A percentile compares a stretch with the other conserved stretches of the same genome.
These are phyloP conservation scores for Meliscaeva auricollis DNA, from an alignment of 2,888 invertebrate genomes.

Conservation along the genomic window DNA sequence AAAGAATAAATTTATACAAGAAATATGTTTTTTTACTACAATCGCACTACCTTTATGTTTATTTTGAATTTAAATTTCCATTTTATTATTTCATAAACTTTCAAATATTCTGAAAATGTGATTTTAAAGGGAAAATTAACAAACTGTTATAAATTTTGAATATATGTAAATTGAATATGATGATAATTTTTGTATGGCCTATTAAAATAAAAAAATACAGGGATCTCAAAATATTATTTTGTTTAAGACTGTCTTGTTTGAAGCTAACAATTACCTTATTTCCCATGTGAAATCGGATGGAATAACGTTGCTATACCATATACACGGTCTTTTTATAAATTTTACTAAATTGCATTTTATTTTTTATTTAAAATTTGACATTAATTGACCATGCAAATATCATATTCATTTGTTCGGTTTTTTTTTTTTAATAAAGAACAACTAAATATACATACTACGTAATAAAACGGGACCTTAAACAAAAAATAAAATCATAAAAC, in stretches of 20 bases:
- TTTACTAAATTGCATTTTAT: not conserved
- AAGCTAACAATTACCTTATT: too few species aligned
- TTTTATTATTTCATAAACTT: not conserved
- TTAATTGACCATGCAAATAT: conserved; percentile 13
- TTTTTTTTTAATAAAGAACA: not conserved
- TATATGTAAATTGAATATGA: conserved; percentile 33
- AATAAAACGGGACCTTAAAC: conserved; percentile 79
- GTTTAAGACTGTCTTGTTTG: too few species aligned
- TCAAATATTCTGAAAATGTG: conserved; percentile 77
- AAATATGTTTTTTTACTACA: not conserved
- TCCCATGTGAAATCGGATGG: too few species aligned
- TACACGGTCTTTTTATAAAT: not conserved
- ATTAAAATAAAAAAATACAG: conserved; percentile 62
- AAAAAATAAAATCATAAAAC: conserved; percentile 41
- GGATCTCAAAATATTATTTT: conserved; percentile 59
- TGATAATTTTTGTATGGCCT: conserved; percentile 35
- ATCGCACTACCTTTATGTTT: conserved; percentile 53
- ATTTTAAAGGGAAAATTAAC: conserved; percentile 50
- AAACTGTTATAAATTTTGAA: conserved; percentile 12
- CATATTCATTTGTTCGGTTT: conserved; percentile 39
- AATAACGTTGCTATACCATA: too few species aligned
- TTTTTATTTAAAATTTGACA: not conserved
- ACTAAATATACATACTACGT: conserved; percentile 76
- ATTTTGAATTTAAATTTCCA: conserved; percentile 5
- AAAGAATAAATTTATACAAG: too few species aligned